These are phyloP conservation scores for Mythimna lalbum DNA, from an alignment of 2,888 invertebrate species.

Conservation along the genomic window DNA sequence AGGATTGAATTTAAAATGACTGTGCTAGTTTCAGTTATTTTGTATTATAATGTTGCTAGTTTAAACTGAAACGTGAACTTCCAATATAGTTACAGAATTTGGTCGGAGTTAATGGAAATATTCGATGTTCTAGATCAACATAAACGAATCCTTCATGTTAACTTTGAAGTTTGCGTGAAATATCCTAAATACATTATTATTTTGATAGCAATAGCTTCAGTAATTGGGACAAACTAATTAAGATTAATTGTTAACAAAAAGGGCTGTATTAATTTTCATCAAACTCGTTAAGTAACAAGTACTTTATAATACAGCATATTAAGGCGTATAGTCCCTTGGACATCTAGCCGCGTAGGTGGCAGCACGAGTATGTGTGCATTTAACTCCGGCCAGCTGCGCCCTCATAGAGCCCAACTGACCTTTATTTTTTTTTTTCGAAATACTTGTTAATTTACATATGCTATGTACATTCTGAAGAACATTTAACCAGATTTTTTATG, in stretches of 20 bases:
- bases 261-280: constrained; percentile 23
- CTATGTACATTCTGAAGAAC: too few species aligned
- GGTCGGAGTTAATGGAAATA: constrained; percentile 15
- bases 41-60: neutral
- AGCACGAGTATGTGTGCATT: too few species aligned
- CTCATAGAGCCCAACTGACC: too few species aligned
- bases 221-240: constrained; percentile 29
- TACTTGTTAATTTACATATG: too few species aligned
- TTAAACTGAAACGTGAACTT: neutral
- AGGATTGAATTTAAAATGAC: neutral
- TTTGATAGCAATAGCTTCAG: constrained; percentile 17
- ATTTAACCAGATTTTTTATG: too few species aligned
- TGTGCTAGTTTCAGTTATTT: neutral
- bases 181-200: neutral
- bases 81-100: constrained; percentile 2
- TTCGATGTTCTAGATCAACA: constrained; percentile 1
- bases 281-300: neutral
- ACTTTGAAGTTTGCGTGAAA: constrained; percentile 26
- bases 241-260: constrained; percentile 13
- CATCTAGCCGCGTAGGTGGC: too few species aligned
- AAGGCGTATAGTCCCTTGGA: too few species aligned
- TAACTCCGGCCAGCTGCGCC: too few species aligned
- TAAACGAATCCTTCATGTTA: constrained; percentile 2
- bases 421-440: too few species aligned
- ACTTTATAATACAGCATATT: neutral